Percentiles rank a stretch among this genome's conserved stretches.
phyloP scores from a whole-genome alignment of 2,797 vertebrate species.

The Hydrocynus forskahlii region DNA sequence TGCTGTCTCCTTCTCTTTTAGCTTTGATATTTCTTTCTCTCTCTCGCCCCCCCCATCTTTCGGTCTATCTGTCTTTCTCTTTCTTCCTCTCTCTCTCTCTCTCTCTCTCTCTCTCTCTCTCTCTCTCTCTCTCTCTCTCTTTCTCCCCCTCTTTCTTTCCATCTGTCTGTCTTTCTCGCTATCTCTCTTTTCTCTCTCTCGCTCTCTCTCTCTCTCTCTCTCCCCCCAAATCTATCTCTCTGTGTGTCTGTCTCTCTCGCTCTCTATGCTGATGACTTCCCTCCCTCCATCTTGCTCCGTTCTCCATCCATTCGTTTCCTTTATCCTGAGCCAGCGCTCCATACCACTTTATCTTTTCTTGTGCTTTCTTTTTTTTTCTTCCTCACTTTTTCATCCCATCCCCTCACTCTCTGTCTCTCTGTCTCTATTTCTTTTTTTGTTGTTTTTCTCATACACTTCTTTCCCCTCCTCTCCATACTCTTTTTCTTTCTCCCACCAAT shows the following conservation, averaged over 20 bases:
- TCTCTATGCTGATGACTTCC: slow-evolving; percentile 45
- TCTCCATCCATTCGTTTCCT: not conserved
- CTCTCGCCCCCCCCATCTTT: not conserved
- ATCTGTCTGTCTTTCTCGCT: not conserved
- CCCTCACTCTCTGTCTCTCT: too few relatives aligned
- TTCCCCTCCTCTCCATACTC: not conserved
- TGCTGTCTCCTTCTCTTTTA: not conserved
- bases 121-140: not conserved
- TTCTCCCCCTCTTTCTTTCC: not conserved
- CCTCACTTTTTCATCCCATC: too few relatives aligned
- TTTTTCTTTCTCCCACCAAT: not conserved
- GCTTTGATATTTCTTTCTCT: not conserved
- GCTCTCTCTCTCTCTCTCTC: not conserved
- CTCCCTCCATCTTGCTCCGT: slow-evolving; percentile 43
- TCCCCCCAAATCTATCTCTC: not conserved
- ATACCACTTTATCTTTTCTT: not conserved
- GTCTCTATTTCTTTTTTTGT: not conserved
- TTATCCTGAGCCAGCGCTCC: not conserved
- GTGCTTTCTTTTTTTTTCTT: not conserved
- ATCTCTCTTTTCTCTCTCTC: not conserved
- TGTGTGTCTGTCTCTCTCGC: slow-evolving; percentile 1
- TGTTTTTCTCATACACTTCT: not conserved
- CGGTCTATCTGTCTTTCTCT: not conserved
- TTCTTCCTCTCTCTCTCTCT: not conserved
- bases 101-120: not conserved